Evolutionary conservation across 2,797 vertebrate genomes (phyloP), one percentile per base, ranked within the genome.

Genomic region (Acrossocheilus wenchowensis): DNA sequence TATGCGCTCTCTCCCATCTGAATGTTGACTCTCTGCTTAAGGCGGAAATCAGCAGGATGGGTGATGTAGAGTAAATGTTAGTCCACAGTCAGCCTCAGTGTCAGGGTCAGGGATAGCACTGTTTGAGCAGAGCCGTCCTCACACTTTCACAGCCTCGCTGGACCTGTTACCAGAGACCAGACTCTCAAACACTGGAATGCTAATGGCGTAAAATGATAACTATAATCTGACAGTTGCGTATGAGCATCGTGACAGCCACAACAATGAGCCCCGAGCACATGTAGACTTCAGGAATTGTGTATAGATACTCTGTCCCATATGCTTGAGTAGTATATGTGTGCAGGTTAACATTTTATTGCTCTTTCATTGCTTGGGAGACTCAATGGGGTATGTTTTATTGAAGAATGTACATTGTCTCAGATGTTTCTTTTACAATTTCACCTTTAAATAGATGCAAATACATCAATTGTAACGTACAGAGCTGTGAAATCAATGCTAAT

Each of bases 21-120:
- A 84, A 86, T 77, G 87, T 87, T 68, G 86, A 87, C 75, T 64
- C 74, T 87, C 7, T 36, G 62, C 71, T 86, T 75, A 34, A 64
- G 75, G 83, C 73, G 75, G 54, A 81, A 87, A 50, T 80, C 79
- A 88, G 86, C 50, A 68, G 60, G 79, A 81, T 12, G 79, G 57
- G 74, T 41, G 68, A 86, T 82, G 72, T 64, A 80, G 71, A 86
- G 85, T 79, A 84, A 83, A 72, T 80, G 81, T 83, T 78, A 77
- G 86, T 75, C 74, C 71, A 78, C 62, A 57, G 26, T 74, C 64
- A 72, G 72, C 71, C 36, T 74, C 34, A 43, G 69, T 79, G 64
- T 73, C 82, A 82, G 69, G 71, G 87, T 88, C 87, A 87, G 80
- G 60, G 85, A 52, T 73, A 36, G 54, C 17, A 41, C n/a, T 79